Evolutionary conservation across 1,140 invertebrate genomes (phyloP).

Genomic region (Cydia pomonella): DNA sequence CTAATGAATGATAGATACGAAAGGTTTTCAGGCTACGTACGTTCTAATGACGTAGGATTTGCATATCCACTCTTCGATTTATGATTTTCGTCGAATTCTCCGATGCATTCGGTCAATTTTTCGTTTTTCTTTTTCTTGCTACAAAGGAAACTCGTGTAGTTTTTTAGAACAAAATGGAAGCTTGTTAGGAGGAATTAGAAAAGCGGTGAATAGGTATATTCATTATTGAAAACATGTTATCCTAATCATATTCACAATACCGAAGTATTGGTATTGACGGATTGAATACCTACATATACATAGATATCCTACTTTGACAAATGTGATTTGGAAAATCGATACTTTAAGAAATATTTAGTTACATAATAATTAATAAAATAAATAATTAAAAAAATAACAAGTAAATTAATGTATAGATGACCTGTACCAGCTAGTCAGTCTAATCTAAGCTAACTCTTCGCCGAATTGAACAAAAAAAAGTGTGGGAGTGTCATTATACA

Average conservation of each 20-base stretch:
- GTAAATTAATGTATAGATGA: too few species aligned
- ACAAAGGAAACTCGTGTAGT: conserved; percentile 20
- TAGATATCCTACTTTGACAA: too few species aligned
- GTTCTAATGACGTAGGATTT: conserved; percentile 64
- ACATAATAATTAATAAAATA: too few species aligned
- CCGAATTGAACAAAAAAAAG: too few species aligned
- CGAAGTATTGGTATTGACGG: too few species aligned
- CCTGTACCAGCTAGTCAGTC: too few species aligned
- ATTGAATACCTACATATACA: too few species aligned
- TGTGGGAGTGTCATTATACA: too few species aligned
- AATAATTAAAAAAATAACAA: too few species aligned
- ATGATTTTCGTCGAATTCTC: conserved; percentile 55
- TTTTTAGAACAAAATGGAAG: conserved; percentile 1
- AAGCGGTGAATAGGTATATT: not conserved
- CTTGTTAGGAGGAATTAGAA: conserved; percentile 6
- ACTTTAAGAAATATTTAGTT: too few species aligned
- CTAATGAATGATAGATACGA: conserved; percentile 80
- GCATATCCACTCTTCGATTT: conserved; percentile 58
- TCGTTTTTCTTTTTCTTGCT: conserved; percentile 37
- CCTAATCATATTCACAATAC: not conserved
- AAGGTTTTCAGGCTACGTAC: conserved; percentile 58
- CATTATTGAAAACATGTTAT: not conserved
- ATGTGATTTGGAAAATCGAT: too few species aligned
- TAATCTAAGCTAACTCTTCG: too few species aligned
- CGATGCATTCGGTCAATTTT: conserved; percentile 40